Conservation (phyloP, 2,113 vertebrate species). For the rat (Rattus norvegicus) region DNA sequence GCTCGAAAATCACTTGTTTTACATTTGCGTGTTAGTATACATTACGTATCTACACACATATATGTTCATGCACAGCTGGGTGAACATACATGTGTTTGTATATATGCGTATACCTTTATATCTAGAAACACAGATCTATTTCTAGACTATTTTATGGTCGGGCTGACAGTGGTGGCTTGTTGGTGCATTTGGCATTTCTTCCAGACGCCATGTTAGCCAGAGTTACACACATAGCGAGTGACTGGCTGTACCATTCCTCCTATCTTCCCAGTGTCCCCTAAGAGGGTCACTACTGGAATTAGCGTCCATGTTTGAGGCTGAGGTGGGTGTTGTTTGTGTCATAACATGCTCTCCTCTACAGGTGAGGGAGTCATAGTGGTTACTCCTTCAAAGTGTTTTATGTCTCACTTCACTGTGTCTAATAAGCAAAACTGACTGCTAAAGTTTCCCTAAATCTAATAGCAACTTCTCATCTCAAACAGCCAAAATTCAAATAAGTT, state of each 20-base stretch:
- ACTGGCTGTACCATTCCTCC: not conserved
- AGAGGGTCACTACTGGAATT: not conserved
- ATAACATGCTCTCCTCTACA: not conserved
- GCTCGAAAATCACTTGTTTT: conserved; percentile 3
- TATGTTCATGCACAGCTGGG: not conserved
- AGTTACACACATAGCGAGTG: not conserved
- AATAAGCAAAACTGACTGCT: not conserved
- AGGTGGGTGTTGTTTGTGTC: not conserved
- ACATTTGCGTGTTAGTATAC: not conserved
- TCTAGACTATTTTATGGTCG: not conserved
- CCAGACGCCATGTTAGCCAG: not conserved
- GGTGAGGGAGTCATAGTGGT: not conserved
- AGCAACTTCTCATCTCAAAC: conserved; percentile 61
- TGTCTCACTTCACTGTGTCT: not conserved
- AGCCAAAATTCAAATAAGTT: conserved; percentile 64
- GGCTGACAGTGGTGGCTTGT: not conserved
- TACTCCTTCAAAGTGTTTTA: not conserved
- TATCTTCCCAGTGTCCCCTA: not conserved
- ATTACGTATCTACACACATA: not conserved
- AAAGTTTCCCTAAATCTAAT: conserved; percentile 48
- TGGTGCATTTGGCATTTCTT: not conserved
- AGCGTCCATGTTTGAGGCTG: not conserved
- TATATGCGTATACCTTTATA: not conserved
- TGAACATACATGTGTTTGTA: not conserved
- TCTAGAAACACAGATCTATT: not conserved